Base-by-base conservation (phyloP, 53 echinoderm and acorn worm genomes). In the Echinometra lucunter region DNA sequence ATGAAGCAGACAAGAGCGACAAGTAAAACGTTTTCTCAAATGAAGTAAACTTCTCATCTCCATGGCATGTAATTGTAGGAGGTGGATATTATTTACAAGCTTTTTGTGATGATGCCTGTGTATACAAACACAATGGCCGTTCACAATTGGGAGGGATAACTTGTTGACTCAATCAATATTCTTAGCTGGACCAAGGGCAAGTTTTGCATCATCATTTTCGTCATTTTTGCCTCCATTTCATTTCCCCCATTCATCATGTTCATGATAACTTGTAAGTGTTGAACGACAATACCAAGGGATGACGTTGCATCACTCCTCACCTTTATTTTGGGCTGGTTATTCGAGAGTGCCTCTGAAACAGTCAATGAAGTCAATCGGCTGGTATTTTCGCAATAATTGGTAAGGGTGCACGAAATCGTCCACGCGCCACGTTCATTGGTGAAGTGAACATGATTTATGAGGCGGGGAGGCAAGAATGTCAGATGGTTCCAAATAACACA, bases 121-220 rank as follows among this genome's bases (percentile, higher is more conserved):
- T 78, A 78, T 78, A 78, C 78, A 78, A 78, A 78, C 78, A 78
- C 78, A 34, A 35, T 72, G 35, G 72, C 72, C 35, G 35, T 34
- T 72, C 72, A 72, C 35, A 32, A 72, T 72, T 30, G 34, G 44
- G 81, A 40, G 40, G 81, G 23, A 81, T 74, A 44, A 81, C 44
- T 40, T 81, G 23, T 81, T 81, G 42, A 81, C 81, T 81, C 40
- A 85, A 85, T 85, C 85, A 49, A 85, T 85, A 85, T 49, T 49
- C 45, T 49, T 49, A 25, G 85, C 45, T 27, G 19, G 45, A 85
- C 49, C 85, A 85, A 85, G 85, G 85, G 85, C 85, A 85, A 53
- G 45, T 85, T 85, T 85, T 85, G 85, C 85, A 85, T 85, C 85
- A 85, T 85, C 85, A 30, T 85, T 85, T 85, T 85, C 85, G 85